Conservation (phyloP, 2,113 vertebrate species). For the Stigmatopora nigra region DNA sequence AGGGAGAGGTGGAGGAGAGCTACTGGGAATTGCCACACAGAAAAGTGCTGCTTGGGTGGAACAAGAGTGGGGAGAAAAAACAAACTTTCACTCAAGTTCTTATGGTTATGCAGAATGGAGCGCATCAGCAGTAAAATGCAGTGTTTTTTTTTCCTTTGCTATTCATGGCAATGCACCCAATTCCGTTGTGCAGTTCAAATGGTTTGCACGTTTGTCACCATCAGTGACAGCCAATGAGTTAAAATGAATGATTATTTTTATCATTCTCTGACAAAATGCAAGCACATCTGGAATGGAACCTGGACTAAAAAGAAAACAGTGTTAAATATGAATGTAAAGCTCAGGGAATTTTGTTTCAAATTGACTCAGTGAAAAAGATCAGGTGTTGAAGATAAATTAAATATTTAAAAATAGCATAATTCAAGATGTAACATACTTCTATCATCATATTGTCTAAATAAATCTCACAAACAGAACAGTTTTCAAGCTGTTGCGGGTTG, state of each 20-base stretch:
- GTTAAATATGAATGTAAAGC: neutral
- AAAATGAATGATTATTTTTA: neutral
- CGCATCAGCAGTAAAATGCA: constrained; percentile 71
- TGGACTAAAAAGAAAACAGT: neutral
- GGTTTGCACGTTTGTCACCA: no score
- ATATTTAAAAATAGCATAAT: no score
- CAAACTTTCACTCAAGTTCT: constrained; percentile 51
- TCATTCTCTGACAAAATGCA: neutral
- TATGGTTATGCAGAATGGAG: constrained; percentile 69
- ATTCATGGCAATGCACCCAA: neutral
- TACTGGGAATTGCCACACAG: constrained; percentile 57
- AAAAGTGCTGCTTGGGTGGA: constrained; percentile 71
- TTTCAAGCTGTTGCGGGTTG: no score
- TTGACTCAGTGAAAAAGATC: no score
- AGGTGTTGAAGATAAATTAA: no score
- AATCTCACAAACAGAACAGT: no score
- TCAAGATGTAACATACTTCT: no score
- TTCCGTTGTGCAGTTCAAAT: no score
- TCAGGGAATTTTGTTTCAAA: neutral
- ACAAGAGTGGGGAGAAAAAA: constrained; percentile 37
- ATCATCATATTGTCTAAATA: no score
- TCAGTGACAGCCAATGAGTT: no score
- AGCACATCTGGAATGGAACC: neutral
- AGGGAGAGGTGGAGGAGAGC: constrained; percentile 43
- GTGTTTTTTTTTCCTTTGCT: constrained; percentile 55